Base-by-base conservation (phyloP, 2,113 vertebrate genomes). In the Laticauda colubrina region DNA sequence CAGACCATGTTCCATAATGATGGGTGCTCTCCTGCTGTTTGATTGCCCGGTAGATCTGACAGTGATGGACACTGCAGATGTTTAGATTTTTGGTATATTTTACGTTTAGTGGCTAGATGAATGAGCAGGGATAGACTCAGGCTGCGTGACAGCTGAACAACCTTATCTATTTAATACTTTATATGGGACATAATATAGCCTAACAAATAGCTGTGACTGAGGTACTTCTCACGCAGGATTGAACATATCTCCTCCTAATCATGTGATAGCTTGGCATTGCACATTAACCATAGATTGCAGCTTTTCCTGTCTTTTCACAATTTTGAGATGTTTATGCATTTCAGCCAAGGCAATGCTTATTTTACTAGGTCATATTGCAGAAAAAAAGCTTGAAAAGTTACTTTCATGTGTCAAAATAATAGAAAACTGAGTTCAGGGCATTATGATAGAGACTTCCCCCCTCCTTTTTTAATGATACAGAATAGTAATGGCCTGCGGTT, bases 401-500 rank as follows among this genome's bases (percentile, higher is more conserved):
- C 95, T 97, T 97, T 96, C 93, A 94, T 95, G 95, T 94, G 96
- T 97, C 96, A 97, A 5, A 94, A 95, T 97, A 96, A 96, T 95
- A 94, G 95, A 95, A 95, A 96, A 97, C 95, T 96, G 96, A 96
- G 94, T 96, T 97, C 96, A 97, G 94, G 96, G 89, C 90, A 97
- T 97, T 97, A 96, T 97, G 97, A 96, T 97, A 95, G 96, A 97
- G 96, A 96, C 92, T 95, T 95, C 43, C 59, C 96, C 94, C 95
- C 93, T 93, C 91, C 96, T 95, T 96, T 97, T 97, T 97, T 97
- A 98, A 97, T 97, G 97, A 96, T 97, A 94, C 61, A 92, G 97
- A 96, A 94, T 97, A 96, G 94, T 97, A 96, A 97, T 97, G 97
- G 97, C 95, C 96, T 97, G 96, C 96, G 96, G 96, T 97, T 98